A percentile compares a stretch with the other conserved stretches of the same genome.
Conservation (phyloP, 1,140 invertebrate species). For the Trialeurodes vaporariorum region DNA sequence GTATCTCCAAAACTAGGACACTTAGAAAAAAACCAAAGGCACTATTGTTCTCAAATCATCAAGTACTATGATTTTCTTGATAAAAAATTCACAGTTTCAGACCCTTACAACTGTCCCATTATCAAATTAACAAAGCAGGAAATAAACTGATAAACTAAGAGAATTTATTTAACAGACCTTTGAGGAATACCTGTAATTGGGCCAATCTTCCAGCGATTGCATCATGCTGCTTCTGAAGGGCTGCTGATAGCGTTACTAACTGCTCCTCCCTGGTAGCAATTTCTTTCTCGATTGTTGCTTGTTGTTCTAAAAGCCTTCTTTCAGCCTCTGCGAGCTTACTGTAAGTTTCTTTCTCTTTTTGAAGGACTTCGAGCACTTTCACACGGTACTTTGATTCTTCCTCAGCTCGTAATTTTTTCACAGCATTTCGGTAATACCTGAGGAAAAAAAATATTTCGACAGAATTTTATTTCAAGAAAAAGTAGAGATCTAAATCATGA, state of each 20-base stretch:
- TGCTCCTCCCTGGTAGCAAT: neutral
- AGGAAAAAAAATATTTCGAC: neutral
- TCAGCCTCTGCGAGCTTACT: neutral
- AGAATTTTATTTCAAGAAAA: no score
- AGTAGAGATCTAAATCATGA: no score
- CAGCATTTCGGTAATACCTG: neutral
- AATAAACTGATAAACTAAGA: no score
- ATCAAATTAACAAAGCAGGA: no score
- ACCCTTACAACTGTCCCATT: no score
- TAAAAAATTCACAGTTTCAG: no score
- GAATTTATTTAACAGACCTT: no score
- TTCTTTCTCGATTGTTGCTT: neutral
- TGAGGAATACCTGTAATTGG: neutral
- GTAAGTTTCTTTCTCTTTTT: neutral
- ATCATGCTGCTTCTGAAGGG: neutral
- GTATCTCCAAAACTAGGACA: no score
- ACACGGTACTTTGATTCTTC: neutral
- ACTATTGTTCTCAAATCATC: no score
- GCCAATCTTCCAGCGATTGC: neutral
- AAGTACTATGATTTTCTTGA: no score
- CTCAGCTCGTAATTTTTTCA: neutral
- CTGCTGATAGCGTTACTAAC: neutral
- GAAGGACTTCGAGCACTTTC: neutral
- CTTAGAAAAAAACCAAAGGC: no score
- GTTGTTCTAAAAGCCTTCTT: neutral